Base-by-base conservation (phyloP, 2,888 invertebrate genomes). In the Temnothorax ravouxi region DNA sequence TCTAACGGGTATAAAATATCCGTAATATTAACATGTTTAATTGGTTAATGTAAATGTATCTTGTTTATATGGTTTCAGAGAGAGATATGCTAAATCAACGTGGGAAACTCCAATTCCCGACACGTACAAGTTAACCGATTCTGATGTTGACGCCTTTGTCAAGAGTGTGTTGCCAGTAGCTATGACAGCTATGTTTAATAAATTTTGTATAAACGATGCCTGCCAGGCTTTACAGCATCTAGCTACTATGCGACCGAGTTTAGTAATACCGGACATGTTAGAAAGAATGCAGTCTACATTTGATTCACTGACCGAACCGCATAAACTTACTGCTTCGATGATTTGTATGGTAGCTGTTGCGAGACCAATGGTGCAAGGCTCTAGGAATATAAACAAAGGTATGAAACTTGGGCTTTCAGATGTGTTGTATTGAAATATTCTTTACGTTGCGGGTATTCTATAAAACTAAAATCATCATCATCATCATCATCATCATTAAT, bases 261-360 rank as follows among this genome's bases (percentile, higher is more conserved):
- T 98, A 29, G 97, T 99, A 2, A 96, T 99, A 71, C 98, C 99
- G 0, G 97, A 97, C 66, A 95, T 98, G 18, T 94, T 99, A 81
- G 98, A 99, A 86, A 97, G 97, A 94, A 96, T 98, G 82, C 97
- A 97, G 93, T 96, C 97, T 1, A 97, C 98, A 0, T 95, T 99
- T 93, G 98, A 98, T 91, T 98, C 98, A 1, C 94, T 98, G 52
- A 98, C 98, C 0, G 99, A 99, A 94, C 99, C 99, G 0, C 98
- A 99, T 93, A 97, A 97, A 94, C 95, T 97, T 18, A 97, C 97
- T 0, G 97, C 97, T 1, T 96, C 97, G 0, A 96, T 98, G 96
- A 96, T 96, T 81, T 97, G 97, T 72, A 96, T 97, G 47, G 96
- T 96, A 0, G 96, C 97, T 0, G 96, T 97, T 8, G 97, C 97